Percentiles rank a stretch among this genome's conserved stretches.
phyloP scores from a whole-genome alignment of 2,888 invertebrate species.

The Protodeltote pygarga region DNA sequence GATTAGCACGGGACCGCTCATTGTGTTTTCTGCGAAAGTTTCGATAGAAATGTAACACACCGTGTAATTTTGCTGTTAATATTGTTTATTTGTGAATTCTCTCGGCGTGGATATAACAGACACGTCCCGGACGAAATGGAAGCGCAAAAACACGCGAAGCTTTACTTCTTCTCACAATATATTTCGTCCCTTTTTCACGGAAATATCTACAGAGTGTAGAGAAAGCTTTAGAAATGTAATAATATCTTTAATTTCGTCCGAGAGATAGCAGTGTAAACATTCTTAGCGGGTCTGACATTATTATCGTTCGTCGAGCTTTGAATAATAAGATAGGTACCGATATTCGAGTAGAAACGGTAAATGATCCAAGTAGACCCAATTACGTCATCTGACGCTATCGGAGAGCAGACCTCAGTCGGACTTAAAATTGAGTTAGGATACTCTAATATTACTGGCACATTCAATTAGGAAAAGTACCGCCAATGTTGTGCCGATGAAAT shows the following conservation, averaged over 20 bases:
- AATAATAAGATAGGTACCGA: conserved; percentile 59
- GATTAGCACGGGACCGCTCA: conserved; percentile 30
- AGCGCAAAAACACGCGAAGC: conserved; percentile 49
- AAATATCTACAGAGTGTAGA: conserved; percentile 53
- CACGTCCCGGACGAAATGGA: conserved; percentile 41
- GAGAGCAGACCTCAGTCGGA: conserved; percentile 25
- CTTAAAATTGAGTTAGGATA: conserved; percentile 50
- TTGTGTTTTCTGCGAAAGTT: conserved; percentile 19
- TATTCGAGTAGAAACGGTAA: conserved; percentile 34
- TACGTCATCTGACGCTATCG: conserved; percentile 43
- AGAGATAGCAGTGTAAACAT: conserved; percentile 68
- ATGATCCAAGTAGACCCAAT: conserved; percentile 31
- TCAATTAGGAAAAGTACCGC: conserved; percentile 55
- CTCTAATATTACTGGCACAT: conserved; percentile 45
- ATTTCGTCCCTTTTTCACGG: conserved; percentile 53
- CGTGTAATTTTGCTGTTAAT: conserved; percentile 54
- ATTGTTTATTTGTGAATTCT: conserved; percentile 55
- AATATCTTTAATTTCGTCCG: conserved; percentile 72
- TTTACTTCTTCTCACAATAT: conserved; percentile 53
- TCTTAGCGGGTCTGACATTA: conserved; percentile 59
- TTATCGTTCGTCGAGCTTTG: conserved; percentile 57
- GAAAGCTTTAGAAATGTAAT: conserved; percentile 69
- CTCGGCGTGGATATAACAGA: conserved; percentile 39
- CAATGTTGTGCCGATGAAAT: conserved; percentile 49
- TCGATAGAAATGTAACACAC: conserved; percentile 31